Conservation (phyloP, 2,113 vertebrate genomes). For the Tupaia chinensis region DNA sequence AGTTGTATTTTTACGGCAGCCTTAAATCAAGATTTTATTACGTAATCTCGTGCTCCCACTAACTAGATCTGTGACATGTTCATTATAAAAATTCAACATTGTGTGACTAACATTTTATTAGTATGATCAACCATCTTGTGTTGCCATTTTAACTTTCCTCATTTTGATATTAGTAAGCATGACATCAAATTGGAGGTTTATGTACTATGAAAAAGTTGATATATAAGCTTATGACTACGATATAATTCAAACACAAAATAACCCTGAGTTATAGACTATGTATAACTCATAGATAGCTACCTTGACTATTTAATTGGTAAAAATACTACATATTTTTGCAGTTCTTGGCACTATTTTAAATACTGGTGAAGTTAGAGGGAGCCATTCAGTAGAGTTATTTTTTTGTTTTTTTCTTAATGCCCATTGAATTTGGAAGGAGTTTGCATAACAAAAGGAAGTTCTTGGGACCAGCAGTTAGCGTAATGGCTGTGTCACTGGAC, state of each 20-base stretch:
- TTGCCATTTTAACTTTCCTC: background rate
- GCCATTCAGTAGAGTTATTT: background rate
- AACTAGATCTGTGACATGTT: background rate
- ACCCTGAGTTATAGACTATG: background rate
- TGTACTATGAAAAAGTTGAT: background rate
- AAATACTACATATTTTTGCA: constrained; percentile 12
- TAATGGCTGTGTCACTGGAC: no score
- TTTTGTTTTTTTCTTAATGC: background rate
- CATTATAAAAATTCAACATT: background rate
- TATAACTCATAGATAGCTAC: background rate
- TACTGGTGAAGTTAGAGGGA: constrained; percentile 27
- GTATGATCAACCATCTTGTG: background rate
- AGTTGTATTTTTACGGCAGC: background rate
- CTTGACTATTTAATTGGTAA: constrained; percentile 16
- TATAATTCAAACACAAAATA: background rate
- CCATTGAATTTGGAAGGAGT: constrained; percentile 27
- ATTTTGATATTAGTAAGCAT: background rate
- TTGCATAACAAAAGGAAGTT: background rate
- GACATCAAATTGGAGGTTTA: background rate
- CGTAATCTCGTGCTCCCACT: background rate
- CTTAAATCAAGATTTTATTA: background rate
- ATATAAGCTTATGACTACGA: background rate
- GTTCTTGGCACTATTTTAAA: constrained; percentile 48
- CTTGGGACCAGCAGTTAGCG: background rate
- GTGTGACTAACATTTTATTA: background rate